These are phyloP conservation scores for Andrena dorsata DNA, from an alignment of 2,888 invertebrate species.

Conservation along the genomic window DNA sequence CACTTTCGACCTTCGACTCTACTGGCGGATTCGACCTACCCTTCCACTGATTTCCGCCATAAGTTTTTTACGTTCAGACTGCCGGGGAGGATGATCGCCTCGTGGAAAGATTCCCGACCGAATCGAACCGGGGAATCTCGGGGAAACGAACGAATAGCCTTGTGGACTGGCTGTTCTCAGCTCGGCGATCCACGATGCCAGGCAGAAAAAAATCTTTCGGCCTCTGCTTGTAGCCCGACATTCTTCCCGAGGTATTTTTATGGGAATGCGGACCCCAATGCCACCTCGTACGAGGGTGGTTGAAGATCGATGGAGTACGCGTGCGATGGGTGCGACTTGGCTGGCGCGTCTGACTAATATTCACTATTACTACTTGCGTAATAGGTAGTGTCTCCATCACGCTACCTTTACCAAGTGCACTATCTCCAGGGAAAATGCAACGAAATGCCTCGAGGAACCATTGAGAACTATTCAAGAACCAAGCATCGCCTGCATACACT, in stretches of 20 bases:
- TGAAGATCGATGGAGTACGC: too few relatives aligned
- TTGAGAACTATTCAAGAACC: too few relatives aligned
- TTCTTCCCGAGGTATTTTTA: neutral
- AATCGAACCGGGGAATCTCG: neutral
- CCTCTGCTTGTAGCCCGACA: neutral
- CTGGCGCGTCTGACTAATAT: too few relatives aligned
- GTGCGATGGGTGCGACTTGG: too few relatives aligned
- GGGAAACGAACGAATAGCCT: neutral
- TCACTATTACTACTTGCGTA: too few relatives aligned
- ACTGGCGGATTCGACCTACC: slow-evolving; percentile 1
- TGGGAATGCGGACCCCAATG: too few relatives aligned
- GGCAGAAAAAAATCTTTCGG: neutral
- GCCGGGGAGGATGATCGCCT: neutral
- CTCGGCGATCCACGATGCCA: neutral
- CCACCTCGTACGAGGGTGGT: too few relatives aligned
- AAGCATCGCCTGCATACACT: too few relatives aligned
- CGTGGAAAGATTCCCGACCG: neutral
- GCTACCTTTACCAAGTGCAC: too few relatives aligned
- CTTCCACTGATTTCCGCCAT: slow-evolving; percentile 5
- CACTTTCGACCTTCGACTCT: slow-evolving; percentile 31
- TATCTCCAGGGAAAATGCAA: too few relatives aligned
- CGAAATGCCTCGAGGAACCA: too few relatives aligned
- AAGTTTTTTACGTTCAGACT: slow-evolving; percentile 10
- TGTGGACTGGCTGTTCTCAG: neutral
- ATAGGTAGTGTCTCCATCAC: too few relatives aligned